These are phyloP conservation scores for Eclectus roratus DNA, from an alignment of 2,113 vertebrate species.

Conservation along the genomic window DNA sequence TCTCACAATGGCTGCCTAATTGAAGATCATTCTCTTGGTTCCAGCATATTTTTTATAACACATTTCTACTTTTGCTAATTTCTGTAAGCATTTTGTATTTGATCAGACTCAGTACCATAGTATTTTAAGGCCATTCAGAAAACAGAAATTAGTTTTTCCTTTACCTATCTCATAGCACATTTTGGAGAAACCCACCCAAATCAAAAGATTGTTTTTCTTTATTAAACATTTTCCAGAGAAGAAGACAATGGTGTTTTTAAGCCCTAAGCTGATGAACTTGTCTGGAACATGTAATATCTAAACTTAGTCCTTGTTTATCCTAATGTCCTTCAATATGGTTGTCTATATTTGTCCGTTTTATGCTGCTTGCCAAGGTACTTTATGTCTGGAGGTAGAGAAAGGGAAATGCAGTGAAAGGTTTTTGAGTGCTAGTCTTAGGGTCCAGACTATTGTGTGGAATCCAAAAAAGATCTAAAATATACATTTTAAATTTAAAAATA, in stretches of 20 bases:
- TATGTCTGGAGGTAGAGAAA: background rate
- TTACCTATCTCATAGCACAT: background rate
- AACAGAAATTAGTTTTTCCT: background rate
- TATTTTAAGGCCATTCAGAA: background rate
- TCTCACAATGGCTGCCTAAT: background rate
- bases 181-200: background rate
- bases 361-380: background rate
- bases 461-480: background rate
- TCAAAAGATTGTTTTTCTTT: background rate
- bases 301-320: background rate
- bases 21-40: background rate
- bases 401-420: background rate
- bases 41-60: background rate
- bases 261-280: rapidly evolving
- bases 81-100: background rate
- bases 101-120: background rate
- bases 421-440: background rate
- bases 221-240: background rate
- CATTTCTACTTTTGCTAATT: background rate
- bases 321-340: background rate
- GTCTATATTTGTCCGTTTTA: background rate
- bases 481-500: background rate
- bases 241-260: background rate
- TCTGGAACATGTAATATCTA: background rate
- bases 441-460: background rate